Percentiles rank a stretch among this genome's conserved stretches.
These are phyloP conservation scores for Hexactinellida sp. DNA, from an alignment of 37 sponge, comb jelly and placozoan genomes.

Conservation along the genomic window DNA sequence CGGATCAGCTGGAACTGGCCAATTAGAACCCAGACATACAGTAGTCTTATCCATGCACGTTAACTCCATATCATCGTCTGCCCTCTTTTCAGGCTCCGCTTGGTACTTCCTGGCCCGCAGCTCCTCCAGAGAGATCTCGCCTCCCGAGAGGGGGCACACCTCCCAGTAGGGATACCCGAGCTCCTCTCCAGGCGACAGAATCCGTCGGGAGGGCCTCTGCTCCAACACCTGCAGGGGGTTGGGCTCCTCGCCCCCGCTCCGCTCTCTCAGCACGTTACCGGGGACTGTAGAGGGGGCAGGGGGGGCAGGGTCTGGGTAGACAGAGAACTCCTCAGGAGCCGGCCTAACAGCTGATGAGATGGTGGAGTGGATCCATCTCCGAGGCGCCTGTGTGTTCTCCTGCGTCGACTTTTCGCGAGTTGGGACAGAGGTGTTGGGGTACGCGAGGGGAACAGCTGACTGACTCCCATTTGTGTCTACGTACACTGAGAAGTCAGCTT, in stretches of 20 bases:
- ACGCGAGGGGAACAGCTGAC: neutral
- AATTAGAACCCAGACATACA: neutral
- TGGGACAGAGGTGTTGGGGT: neutral
- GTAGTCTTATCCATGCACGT: neutral
- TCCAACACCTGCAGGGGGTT: neutral
- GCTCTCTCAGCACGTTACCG: neutral
- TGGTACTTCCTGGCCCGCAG: neutral
- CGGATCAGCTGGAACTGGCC: neutral
- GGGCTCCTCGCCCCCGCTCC: neutral
- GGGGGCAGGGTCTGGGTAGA: neutral
- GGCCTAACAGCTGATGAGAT: neutral
- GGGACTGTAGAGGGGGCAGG: neutral
- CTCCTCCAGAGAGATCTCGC: neutral
- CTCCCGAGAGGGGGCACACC: neutral
- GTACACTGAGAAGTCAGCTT: neutral
- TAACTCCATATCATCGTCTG: neutral
- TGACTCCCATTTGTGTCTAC: neutral
- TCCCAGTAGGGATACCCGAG: conserved; percentile 1
- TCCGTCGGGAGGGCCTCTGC: neutral
- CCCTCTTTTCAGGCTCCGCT: neutral
- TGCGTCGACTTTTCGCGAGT: neutral
- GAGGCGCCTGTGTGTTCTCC: neutral
- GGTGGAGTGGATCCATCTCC: neutral
- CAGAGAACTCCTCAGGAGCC: neutral
- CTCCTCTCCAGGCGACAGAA: neutral